Percentiles rank a stretch among this genome's conserved stretches.
Conservation (phyloP, 2,113 vertebrate genomes). For the Charina bottae region DNA sequence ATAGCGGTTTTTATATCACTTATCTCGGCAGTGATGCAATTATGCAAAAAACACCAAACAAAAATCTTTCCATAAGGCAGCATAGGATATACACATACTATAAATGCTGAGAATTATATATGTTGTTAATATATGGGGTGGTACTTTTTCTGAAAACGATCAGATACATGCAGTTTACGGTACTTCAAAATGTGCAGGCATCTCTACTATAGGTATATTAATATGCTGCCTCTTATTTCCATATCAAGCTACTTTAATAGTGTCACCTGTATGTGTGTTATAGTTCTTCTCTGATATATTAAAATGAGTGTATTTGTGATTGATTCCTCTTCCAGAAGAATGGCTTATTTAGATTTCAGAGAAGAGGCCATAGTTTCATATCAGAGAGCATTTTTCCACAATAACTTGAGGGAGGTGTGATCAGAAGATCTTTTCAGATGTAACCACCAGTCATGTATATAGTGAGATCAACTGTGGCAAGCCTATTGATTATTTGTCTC, state of each 20-base stretch:
- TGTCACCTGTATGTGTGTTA: neutral
- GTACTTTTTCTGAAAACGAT: neutral
- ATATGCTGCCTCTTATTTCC: neutral
- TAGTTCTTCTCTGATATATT: neutral
- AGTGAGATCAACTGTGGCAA: slow-evolving; percentile 4
- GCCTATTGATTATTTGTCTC: slow-evolving; percentile 5
- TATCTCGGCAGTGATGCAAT: neutral
- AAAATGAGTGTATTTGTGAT: neutral
- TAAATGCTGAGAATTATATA: neutral
- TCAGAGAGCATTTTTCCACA: neutral
- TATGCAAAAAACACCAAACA: neutral
- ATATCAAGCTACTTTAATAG: neutral
- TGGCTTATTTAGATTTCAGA: neutral
- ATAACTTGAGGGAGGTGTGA: neutral
- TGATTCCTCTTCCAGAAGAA: neutral
- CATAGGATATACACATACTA: neutral
- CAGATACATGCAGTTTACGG: neutral
- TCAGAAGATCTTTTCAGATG: neutral
- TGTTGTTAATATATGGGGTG: neutral
- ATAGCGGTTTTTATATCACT: neutral
- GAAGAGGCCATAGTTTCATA: neutral
- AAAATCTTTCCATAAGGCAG: slow-evolving; percentile 1
- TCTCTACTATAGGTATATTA: neutral
- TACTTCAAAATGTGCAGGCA: neutral
- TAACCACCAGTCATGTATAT: slow-evolving; percentile 18